Base-by-base conservation (phyloP, 2,113 vertebrate species). In the Telmatochromis sp. region DNA sequence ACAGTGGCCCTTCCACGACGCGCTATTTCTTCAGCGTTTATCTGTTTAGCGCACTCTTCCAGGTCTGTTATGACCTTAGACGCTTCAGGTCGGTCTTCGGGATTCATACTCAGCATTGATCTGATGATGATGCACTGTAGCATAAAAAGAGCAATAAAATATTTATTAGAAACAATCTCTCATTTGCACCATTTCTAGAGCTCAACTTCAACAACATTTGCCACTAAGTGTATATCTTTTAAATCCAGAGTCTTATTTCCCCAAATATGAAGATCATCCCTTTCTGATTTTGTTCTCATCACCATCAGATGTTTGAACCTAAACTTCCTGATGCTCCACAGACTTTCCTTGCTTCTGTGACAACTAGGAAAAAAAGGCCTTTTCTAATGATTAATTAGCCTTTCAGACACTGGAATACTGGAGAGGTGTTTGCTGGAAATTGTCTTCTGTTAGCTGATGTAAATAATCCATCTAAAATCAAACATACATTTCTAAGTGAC, bases 71-170 rank as follows among this genome's bases (percentile, higher is more conserved):
- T 51, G 19, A 94, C 17, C 2, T 82, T 0, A 3, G 7, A 28
- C 2, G 94, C 94, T 10, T 94, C 92, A 26, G 95, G 94, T 84
- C 95, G 65, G 2, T 81, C 37, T 26, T 85, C 1, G 26, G 95
- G 92, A 0, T 83, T 23, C 23, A 14, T 7, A 68, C 33, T 23
- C 78, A 96, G 85, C 93, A 95, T 93, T 12, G 6, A 11, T 3
- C 23, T 14, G 6, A 95, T 94, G 13, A 26, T 45, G 35, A 54
- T 49, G 1, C 1, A 7, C 95, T 96, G 51, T 33, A 91, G 83
- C 7, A 58, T 26, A 40, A 73, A 55, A 28, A 70, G 7, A 82
- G 17, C 0, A 37, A 51, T 11, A 28, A 35, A 6, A 47, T 19
- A 75, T 73, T 19, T 35, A 14, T 68, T 28, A 70, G 37, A 26